Evolutionary conservation across 64 coral and sea anemone genomes (phyloP).

Genomic region (Dendronephthya gigantea): DNA sequence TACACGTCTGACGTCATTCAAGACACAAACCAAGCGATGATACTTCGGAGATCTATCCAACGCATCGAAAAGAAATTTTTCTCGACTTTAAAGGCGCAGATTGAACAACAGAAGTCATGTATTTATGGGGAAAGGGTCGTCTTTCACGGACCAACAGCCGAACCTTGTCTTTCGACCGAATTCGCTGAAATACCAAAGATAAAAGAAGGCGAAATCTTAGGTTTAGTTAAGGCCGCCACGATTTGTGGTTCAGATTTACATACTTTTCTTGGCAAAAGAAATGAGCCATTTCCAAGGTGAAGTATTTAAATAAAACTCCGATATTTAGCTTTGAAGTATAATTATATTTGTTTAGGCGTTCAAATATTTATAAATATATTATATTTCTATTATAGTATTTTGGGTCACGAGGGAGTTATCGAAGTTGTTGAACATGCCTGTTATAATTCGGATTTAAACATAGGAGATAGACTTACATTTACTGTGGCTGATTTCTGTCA

Average conservation of each 20-base stretch:
- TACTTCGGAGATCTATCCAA: not conserved
- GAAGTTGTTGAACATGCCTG: constrained; percentile 58
- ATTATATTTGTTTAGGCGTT: not conserved
- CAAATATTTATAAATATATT: not conserved
- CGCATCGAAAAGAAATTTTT: not conserved
- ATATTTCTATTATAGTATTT: constrained; percentile 31
- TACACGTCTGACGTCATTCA: too few species aligned
- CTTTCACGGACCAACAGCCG: constrained; percentile 5
- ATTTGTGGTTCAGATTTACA: constrained; percentile 95
- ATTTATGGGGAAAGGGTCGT: constrained; percentile 1
- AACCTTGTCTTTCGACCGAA: constrained; percentile 47
- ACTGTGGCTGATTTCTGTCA: constrained; percentile 62
- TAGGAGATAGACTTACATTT: constrained; percentile 82
- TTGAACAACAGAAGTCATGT: not conserved
- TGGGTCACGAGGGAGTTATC: constrained; percentile 86
- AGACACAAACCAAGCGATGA: not conserved
- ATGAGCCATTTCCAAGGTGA: constrained; percentile 60
- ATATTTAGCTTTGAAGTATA: not conserved
- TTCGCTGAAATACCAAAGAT: constrained; percentile 43
- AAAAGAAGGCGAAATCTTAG: constrained; percentile 73
- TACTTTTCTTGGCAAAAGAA: constrained; percentile 62
- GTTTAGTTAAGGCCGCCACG: constrained; percentile 52
- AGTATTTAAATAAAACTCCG: too few species aligned
- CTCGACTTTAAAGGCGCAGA: not conserved
- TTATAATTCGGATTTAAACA: constrained; percentile 24